phyloP scores from a whole-genome alignment of 2,113 vertebrate genomes.

The Naja naja region DNA sequence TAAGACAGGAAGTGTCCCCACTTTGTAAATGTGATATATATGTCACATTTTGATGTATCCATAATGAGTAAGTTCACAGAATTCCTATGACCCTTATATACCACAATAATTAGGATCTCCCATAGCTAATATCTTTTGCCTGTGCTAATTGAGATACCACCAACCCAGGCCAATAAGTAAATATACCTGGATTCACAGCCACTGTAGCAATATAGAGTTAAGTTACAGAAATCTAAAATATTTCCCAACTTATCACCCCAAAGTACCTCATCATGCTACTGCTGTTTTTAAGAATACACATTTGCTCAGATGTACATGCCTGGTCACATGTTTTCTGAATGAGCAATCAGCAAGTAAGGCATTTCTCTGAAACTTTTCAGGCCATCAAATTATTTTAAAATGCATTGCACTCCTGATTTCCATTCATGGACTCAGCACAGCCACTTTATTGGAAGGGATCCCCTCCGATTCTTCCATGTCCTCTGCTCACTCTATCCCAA shows the following conservation, averaged over 20 bases:
- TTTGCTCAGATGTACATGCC: background rate
- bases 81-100: no score
- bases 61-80: no score
- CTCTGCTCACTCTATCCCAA: no score
- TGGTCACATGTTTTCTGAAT: background rate
- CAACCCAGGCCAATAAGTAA: background rate
- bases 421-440: no score
- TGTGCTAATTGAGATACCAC: background rate
- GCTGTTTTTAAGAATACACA: background rate
- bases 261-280: background rate
- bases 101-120: no score
- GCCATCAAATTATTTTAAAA: background rate
- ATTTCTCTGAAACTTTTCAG: background rate
- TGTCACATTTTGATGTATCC: no score
- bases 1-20: no score
- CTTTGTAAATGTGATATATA: no score
- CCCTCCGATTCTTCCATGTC: no score
- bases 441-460: no score
- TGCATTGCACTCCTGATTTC: no score
- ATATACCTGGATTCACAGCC: background rate
- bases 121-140: background rate
- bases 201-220: background rate
- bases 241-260: background rate
- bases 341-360: background rate
- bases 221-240: background rate